Percentiles rank a stretch among this genome's conserved stretches.
phyloP scores from a whole-genome alignment of 2,888 invertebrate genomes.

The Cosmia pyralina region DNA sequence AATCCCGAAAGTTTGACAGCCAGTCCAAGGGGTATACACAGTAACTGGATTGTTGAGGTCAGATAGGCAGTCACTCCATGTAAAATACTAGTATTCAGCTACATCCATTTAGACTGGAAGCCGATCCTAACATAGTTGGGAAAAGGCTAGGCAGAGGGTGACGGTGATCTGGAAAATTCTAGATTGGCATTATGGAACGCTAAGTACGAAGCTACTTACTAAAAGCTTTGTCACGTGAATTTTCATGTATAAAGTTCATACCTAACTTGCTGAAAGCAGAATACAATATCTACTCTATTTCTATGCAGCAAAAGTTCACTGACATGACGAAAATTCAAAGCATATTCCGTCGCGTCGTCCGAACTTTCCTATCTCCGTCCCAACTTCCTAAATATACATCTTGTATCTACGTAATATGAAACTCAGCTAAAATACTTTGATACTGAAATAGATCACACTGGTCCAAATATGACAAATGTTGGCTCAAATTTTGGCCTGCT shows the following conservation, averaged over 20 bases:
- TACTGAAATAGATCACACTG: constrained; percentile 4
- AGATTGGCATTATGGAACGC: neutral
- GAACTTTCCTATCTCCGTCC: constrained; percentile 23
- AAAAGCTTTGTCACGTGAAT: neutral
- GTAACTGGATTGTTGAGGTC: too few species aligned
- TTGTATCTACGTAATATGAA: constrained; percentile 21
- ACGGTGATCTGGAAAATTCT: neutral
- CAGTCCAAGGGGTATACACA: too few species aligned
- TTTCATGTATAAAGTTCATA: neutral
- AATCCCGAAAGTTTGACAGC: too few species aligned
- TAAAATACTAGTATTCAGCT: too few species aligned
- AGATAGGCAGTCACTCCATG: too few species aligned
- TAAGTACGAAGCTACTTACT: neutral
- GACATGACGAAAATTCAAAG: constrained; percentile 3
- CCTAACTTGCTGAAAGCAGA: neutral
- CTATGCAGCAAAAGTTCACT: neutral
- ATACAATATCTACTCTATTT: neutral
- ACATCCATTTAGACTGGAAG: too few species aligned
- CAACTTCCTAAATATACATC: constrained; percentile 14
- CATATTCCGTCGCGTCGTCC: constrained; percentile 5
- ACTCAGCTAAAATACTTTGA: constrained; percentile 25
- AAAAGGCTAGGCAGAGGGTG: too few species aligned
- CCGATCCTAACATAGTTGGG: too few species aligned
- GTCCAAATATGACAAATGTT: neutral
- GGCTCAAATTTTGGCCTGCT: neutral